Conservation (phyloP, 37 sponge, comb jelly and placozoan genomes). For the Cliona cf. orientalis region DNA sequence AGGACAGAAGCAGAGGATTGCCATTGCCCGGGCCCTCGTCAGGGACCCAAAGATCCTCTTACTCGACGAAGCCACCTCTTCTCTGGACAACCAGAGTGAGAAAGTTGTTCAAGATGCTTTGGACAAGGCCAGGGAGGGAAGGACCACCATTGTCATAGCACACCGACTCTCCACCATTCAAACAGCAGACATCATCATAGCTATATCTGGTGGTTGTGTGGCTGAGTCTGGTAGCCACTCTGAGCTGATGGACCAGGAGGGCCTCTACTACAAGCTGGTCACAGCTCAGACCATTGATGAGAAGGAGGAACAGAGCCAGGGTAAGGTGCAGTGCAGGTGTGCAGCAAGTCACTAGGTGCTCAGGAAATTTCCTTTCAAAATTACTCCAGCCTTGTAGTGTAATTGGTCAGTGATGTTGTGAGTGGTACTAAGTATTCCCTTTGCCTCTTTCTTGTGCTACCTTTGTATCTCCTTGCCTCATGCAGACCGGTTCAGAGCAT, state of each 20-base stretch:
- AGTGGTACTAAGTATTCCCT: too few species aligned
- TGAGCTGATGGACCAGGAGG: constrained; percentile 64
- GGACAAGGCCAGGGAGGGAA: constrained; percentile 69
- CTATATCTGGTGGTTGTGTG: constrained; percentile 70
- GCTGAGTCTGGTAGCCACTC: constrained; percentile 76
- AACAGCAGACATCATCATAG: constrained; percentile 80
- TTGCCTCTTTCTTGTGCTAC: too few species aligned
- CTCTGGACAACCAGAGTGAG: constrained; percentile 85
- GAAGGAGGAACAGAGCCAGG: constrained; percentile 48
- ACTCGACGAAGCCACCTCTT: constrained; percentile 89
- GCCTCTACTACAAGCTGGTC: constrained; percentile 58
- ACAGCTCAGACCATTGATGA: constrained; percentile 21
- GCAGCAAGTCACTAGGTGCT: too few species aligned
- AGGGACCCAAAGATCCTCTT: constrained; percentile 80
- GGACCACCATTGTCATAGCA: constrained; percentile 82
- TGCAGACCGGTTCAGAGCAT: too few species aligned
- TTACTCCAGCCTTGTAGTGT: neutral
- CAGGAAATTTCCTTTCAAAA: too few species aligned
- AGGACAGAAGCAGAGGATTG: constrained; percentile 86
- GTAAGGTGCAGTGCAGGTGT: too few species aligned
- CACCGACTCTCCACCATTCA: constrained; percentile 90
- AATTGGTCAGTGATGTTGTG: too few species aligned
- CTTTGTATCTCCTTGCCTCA: too few species aligned
- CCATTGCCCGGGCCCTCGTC: constrained; percentile 84
- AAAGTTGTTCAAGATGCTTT: constrained; percentile 92